Evolutionary conservation across 2,113 vertebrate genomes (phyloP).

Genomic region (Gorsachius goisagi): DNA sequence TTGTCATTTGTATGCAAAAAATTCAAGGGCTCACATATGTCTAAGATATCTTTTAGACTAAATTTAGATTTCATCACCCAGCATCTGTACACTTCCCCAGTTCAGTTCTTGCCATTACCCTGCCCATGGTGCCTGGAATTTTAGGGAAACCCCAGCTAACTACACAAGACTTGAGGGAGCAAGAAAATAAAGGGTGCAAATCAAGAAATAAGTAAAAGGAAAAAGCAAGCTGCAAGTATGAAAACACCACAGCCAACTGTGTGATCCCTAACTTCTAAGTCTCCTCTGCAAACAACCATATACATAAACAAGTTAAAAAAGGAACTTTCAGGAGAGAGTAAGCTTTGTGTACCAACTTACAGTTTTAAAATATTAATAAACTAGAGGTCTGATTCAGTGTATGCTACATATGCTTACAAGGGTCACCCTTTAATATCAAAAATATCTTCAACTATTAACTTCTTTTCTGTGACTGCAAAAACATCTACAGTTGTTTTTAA

Average conservation of each 20-base stretch:
- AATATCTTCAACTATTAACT: no score
- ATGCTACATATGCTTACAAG: not conserved
- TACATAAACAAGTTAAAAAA: not conserved
- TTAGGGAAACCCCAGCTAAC: not conserved
- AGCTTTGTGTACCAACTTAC: not conserved
- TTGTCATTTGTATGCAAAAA: not conserved
- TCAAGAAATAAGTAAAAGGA: not conserved
- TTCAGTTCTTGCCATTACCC: not conserved
- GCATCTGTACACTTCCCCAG: not conserved
- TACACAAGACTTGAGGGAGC: not conserved
- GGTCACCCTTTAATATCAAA: not conserved
- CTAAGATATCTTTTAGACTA: not conserved
- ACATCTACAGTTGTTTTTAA: not conserved
- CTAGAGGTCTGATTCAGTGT: not conserved
- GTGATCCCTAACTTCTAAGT: not conserved
- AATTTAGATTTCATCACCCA: not conserved
- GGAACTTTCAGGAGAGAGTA: not conserved
- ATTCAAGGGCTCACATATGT: not conserved
- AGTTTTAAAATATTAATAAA: not conserved
- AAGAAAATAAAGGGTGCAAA: not conserved
- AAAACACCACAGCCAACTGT: not conserved
- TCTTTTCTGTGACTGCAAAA: not conserved
- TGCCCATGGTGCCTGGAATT: not conserved
- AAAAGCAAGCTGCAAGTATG: not conserved
- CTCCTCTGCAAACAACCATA: not conserved